Evolutionary conservation across 2,113 vertebrate species (phyloP).

Genomic region (Epinephelus moara): DNA sequence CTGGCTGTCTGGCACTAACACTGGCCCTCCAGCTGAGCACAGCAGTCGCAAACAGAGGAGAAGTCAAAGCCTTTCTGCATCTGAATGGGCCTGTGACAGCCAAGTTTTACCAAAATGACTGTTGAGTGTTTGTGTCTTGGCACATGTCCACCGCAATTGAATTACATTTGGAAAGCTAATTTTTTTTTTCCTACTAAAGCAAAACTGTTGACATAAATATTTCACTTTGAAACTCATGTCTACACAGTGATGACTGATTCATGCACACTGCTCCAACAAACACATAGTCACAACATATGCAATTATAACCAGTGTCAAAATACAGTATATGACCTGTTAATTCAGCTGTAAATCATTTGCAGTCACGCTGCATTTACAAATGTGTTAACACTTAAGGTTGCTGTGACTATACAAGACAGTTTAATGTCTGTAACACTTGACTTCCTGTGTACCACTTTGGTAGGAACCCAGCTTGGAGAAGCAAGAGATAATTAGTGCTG

Average conservation of each 20-base stretch:
- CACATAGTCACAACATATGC: conserved; percentile 10
- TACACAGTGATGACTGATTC: not conserved
- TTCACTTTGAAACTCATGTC: not conserved
- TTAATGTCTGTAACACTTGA: conserved; percentile 9
- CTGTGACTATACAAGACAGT: conserved; percentile 4
- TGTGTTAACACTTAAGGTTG: conserved; percentile 8
- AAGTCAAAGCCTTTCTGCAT: conserved; percentile 36
- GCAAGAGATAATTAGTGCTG: conserved; percentile 25
- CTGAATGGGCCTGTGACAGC: conserved; percentile 21
- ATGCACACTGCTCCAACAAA: not conserved
- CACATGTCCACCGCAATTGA: not conserved
- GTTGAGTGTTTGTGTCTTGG: not conserved
- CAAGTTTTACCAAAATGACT: conserved; percentile 14
- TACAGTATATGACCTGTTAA: conserved; percentile 32
- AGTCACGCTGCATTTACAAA: conserved; percentile 43
- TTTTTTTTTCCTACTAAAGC: not conserved
- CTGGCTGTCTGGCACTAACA: conserved; percentile 31
- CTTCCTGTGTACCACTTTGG: not conserved
- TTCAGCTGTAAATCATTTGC: conserved; percentile 8
- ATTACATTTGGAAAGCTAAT: not conserved
- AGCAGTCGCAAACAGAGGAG: conserved; percentile 8
- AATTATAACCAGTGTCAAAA: conserved; percentile 45
- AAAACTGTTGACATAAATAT: conserved; percentile 14
- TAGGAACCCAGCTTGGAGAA: conserved; percentile 11
- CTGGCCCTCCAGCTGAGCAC: conserved; percentile 27